A percentile compares a stretch with the other conserved stretches of the same genome.
Evolutionary conservation across 2,113 vertebrate species (phyloP).

Genomic region (Mormyrus lacerda): DNA sequence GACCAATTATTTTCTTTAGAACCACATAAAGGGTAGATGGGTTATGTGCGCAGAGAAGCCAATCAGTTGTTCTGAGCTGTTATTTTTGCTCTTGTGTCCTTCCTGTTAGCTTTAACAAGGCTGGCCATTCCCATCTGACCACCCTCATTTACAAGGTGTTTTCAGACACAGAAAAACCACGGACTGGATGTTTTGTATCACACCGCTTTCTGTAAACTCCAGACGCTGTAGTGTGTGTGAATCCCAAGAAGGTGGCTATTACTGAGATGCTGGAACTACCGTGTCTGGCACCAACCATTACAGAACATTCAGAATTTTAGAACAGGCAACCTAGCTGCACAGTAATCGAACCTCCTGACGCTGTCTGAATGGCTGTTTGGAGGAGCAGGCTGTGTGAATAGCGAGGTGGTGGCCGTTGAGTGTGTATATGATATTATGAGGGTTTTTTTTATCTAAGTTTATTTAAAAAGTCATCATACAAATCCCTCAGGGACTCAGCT

Average conservation of each 20-base stretch:
- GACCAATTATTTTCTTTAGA: background rate
- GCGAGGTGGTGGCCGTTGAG: background rate
- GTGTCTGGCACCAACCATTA: background rate
- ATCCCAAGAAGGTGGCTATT: background rate
- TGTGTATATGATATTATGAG: background rate
- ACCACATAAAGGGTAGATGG: background rate
- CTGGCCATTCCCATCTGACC: background rate
- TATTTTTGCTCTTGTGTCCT: background rate
- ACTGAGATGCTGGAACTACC: background rate
- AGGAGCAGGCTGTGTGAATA: background rate
- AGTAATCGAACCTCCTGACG: background rate
- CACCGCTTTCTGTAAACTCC: background rate
- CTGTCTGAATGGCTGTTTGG: background rate
- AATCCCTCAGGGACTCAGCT: background rate
- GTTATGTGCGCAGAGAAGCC: background rate
- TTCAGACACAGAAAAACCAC: background rate
- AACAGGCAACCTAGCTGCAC: background rate
- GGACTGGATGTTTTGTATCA: background rate
- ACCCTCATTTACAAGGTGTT: background rate
- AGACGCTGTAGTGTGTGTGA: background rate
- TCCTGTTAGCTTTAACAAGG: background rate
- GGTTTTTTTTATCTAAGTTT: slow-evolving; percentile 23
- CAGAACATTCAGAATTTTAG: background rate
- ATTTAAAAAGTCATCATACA: slow-evolving; percentile 29
- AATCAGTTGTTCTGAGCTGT: background rate